A percentile compares a stretch with the other conserved stretches of the same genome.
Evolutionary conservation across 2,113 vertebrate species (phyloP).

Genomic region (Mesoclemmys tuberculata): DNA sequence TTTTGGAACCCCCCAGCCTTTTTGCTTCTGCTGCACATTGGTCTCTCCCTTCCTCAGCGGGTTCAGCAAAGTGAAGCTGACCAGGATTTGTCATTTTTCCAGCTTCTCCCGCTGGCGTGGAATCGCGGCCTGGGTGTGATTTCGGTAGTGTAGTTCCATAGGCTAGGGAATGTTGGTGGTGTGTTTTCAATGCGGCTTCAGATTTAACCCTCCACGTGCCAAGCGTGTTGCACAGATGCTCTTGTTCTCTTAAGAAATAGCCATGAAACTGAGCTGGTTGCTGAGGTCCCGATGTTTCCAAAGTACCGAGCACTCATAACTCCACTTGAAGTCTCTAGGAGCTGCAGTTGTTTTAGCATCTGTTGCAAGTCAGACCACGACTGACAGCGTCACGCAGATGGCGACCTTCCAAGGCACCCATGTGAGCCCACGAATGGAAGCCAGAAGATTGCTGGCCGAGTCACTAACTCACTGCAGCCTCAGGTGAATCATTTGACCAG

Average conservation of each 20-base stretch:
- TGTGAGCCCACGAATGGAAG: not conserved
- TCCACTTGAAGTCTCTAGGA: not conserved
- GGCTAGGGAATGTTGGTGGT: not conserved
- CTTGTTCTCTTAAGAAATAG: not conserved
- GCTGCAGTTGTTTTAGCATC: fast-evolving
- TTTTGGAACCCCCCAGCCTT: not conserved
- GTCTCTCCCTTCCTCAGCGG: not conserved
- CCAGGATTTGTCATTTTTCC: not conserved
- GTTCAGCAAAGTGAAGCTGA: not conserved
- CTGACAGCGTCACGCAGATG: not conserved
- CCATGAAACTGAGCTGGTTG: not conserved
- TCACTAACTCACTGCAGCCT: not conserved
- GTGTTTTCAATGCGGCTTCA: not conserved
- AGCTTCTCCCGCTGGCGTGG: too few relatives aligned
- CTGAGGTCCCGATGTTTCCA: not conserved
- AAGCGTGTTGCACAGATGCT: not conserved
- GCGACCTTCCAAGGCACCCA: not conserved
- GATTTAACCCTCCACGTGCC: not conserved
- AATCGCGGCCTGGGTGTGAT: not conserved
- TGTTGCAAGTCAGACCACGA: not conserved
- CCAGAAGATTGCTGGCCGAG: not conserved
- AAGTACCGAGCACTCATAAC: not conserved
- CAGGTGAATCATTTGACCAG: not conserved
- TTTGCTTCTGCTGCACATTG: not conserved
- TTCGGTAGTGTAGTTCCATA: not conserved